Evolutionary conservation across 2,797 vertebrate genomes (phyloP).

Genomic region (Melopsittacus undulatus): DNA sequence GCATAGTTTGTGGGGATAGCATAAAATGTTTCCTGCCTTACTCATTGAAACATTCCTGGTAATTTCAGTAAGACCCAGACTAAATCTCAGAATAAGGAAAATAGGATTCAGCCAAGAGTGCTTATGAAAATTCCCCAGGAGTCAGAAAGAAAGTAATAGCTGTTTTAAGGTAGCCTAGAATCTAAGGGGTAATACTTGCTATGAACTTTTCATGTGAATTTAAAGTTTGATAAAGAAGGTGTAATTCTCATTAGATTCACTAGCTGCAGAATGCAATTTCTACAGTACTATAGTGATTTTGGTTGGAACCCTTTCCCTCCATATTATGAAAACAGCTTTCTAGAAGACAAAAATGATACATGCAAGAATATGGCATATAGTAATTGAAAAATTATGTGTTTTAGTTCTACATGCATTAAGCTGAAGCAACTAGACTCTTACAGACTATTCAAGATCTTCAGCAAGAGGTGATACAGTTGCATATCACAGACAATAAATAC

Average conservation of each 20-base stretch:
- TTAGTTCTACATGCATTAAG: neutral
- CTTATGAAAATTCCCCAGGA: neutral
- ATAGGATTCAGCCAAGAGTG: constrained; percentile 1
- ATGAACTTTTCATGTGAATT: neutral
- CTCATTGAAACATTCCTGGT: constrained; percentile 2
- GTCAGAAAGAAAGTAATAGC: neutral
- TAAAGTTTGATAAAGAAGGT: neutral
- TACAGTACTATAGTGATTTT: neutral
- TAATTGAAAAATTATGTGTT: neutral
- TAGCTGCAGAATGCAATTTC: neutral
- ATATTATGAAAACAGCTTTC: neutral
- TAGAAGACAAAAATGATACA: neutral
- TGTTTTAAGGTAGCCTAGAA: constrained; percentile 4
- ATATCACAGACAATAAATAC: neutral
- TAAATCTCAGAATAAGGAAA: neutral
- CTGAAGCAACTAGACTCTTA: neutral
- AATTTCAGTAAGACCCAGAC: constrained; percentile 17
- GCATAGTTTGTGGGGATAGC: constrained; percentile 23
- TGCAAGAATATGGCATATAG: neutral
- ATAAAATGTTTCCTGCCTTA: constrained; percentile 56
- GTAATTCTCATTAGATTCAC: neutral
- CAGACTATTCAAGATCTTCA: neutral
- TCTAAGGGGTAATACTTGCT: neutral
- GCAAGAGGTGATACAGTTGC: neutral
- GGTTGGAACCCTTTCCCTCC: neutral